phyloP scores from a whole-genome alignment of 2,888 invertebrate species.

The Stenotaenia linearis region DNA sequence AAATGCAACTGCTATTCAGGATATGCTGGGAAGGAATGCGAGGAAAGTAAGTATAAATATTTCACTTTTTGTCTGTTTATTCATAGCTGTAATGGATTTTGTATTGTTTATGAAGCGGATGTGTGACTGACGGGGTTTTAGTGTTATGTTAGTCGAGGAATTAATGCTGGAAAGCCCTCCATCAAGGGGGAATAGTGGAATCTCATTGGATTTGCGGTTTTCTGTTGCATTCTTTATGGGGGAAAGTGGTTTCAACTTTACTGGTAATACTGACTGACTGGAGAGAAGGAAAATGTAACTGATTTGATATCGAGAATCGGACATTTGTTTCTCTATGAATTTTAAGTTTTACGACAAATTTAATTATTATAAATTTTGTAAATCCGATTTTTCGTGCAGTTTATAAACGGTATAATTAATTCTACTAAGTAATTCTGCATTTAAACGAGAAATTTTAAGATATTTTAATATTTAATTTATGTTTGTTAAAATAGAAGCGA shows the following conservation, averaged over 20 bases:
- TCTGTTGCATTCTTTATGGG: conserved; percentile 4
- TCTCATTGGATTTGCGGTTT: conserved; percentile 1
- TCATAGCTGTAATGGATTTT: neutral
- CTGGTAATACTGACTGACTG: neutral
- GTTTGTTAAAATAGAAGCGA: no score
- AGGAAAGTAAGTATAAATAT: conserved; percentile 68
- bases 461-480: no score
- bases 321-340: no score
- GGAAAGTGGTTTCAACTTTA: neutral
- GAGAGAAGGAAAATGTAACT: neutral
- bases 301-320: no score
- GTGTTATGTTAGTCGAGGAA: neutral
- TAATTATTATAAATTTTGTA: no score
- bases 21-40: conserved; percentile 92
- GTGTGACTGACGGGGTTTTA: neutral
- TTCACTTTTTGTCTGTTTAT: neutral
- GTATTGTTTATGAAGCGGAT: neutral
- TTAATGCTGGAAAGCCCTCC: neutral
- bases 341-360: no score
- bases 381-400: no score
- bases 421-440: no score
- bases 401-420: no score
- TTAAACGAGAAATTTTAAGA: no score
- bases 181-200: neutral
- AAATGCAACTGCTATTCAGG: conserved; percentile 95